Percentiles rank a stretch among this genome's conserved stretches.
phyloP scores from a whole-genome alignment of 2,888 invertebrate species.

The Cactoblastis cactorum region DNA sequence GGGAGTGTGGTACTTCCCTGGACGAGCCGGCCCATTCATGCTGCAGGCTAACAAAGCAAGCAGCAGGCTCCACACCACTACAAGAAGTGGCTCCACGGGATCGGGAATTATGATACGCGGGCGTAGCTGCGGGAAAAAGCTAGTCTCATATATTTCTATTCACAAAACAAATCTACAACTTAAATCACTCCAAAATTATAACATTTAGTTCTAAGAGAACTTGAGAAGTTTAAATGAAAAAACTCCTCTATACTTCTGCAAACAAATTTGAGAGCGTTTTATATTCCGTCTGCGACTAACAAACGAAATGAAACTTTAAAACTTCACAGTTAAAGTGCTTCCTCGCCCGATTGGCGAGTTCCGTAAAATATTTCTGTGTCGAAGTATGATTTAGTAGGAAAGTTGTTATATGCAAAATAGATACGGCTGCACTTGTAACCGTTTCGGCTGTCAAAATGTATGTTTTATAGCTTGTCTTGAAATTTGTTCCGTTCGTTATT shows the following conservation, averaged over 20 bases:
- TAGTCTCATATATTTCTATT: neutral
- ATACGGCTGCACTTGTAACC: neutral
- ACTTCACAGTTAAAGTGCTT: neutral
- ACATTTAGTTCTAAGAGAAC: neutral
- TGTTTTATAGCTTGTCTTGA: conserved; percentile 3
- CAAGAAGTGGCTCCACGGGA: no score
- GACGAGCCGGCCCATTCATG: no score
- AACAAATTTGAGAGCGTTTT: conserved; percentile 3
- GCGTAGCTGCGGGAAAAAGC: no score
- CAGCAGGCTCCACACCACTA: no score
- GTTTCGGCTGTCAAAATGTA: conserved; percentile 5
- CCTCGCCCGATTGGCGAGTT: conserved; percentile 1
- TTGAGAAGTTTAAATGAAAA: conserved; percentile 5
- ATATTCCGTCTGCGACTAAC: neutral
- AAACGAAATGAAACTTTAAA: conserved; percentile 2
- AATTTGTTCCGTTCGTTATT: no score
- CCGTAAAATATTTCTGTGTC: neutral
- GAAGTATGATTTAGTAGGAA: conserved; percentile 5
- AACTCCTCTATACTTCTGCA: neutral
- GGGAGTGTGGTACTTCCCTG: no score
- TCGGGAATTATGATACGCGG: no score
- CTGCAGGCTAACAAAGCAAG: no score
- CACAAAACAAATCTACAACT: neutral
- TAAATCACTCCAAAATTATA: neutral
- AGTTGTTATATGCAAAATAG: conserved; percentile 6